Base-by-base conservation (phyloP, 2,888 invertebrate genomes). In the Argyresthia albistria region DNA sequence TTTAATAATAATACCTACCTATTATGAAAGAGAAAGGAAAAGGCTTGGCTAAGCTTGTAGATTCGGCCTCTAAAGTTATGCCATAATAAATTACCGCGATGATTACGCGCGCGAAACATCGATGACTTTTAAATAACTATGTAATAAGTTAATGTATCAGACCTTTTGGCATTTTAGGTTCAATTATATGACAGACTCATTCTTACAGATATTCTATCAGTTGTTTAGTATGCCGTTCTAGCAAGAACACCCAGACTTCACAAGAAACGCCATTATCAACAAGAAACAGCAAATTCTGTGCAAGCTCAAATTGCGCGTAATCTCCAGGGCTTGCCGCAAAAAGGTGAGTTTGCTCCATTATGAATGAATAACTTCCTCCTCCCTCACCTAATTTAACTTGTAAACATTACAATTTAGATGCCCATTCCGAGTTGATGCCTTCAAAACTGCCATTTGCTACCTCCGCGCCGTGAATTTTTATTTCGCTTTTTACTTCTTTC, bases 361-460 rank as follows among this genome's bases (percentile, higher is more conserved):
- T 76, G 76, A 25, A 25, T 25, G 25, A 76, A 77, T 79, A 78
- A 78, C 73, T 76, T 73, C 69, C 67, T 69, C 66, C 66, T 67
- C 69, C 71, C 73, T 75, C 77, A 72, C 77, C 80, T 80, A 79
- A 81, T 81, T 81, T 80, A 81, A 81, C 81, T 81, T 80, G 81
- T 81, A 80, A 81, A 80, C 80, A 79, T 80, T 78, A 80, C 77
- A 77, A 80, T 81, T 80, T 76, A 79, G 75, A 61, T 74, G 67
- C 70, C 76, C 75, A 77, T 76, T 73, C 72, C 77, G 70, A 71
- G 71, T 78, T 77, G 79, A 78, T 76, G 75, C 73, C 67, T 73
- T 70, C 67, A 60, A 75, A 77, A 78, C 74, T 76, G 75, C 76
- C 74, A 76, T 78, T 76, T 70, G 65, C 70, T 67, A 73, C 74